A percentile compares a stretch with the other conserved stretches of the same genome.
These are phyloP conservation scores for Caenorhabditis macrosperma DNA, from an alignment of 2,888 invertebrate species.

Conservation along the genomic window DNA sequence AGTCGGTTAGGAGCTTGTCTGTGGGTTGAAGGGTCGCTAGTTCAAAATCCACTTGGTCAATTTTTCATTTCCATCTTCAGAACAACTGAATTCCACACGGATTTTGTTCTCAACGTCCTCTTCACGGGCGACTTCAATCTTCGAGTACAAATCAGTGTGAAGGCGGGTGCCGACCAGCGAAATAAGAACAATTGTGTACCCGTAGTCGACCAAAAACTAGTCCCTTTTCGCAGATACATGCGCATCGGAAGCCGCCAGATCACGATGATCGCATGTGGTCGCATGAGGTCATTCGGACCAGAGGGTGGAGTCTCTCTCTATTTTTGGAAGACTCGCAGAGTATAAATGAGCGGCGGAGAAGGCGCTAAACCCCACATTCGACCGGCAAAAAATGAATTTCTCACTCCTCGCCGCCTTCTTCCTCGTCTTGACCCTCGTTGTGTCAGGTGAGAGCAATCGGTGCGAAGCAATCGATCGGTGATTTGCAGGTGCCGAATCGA, in stretches of 20 bases:
- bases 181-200: not conserved
- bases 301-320: slow-evolving; percentile 22
- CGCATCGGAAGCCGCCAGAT: too few species aligned
- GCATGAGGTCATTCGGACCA: slow-evolving; percentile 45
- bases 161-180: too few species aligned
- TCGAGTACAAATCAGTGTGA: not conserved
- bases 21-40: too few species aligned
- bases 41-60: too few species aligned
- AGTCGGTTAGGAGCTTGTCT: too few species aligned
- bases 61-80: too few species aligned
- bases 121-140: not conserved
- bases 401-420: slow-evolving; percentile 6
- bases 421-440: not conserved
- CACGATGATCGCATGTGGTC: slow-evolving; percentile 51
- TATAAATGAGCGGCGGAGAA: not conserved
- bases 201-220: slow-evolving; percentile 35
- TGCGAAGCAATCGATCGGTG: not conserved
- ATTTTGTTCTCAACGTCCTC: too few species aligned
- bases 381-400: slow-evolving; percentile 10
- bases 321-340: too few species aligned
- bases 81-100: too few species aligned
- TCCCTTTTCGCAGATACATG: too few species aligned
- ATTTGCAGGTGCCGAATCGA: slow-evolving; percentile 18
- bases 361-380: not conserved
- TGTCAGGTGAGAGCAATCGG: slow-evolving; percentile 2